A percentile compares a stretch with the other conserved stretches of the same genome.
phyloP scores from a whole-genome alignment of 2,888 invertebrate species.

The Sinodicranocentrus sp. region DNA sequence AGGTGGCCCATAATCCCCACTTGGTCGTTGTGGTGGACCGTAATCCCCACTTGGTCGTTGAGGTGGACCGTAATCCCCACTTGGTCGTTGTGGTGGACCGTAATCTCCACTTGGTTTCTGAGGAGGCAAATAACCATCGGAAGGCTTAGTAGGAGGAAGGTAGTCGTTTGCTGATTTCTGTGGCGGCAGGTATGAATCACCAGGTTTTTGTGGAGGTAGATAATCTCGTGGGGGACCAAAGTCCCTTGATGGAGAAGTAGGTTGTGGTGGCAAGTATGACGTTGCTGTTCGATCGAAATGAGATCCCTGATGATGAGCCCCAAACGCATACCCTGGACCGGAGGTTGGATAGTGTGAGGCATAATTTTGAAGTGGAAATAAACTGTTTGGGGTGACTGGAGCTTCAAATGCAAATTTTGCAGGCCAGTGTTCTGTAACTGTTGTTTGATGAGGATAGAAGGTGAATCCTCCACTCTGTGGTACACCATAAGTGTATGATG shows the following conservation, averaged over 20 bases:
- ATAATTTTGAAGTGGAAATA: conserved; percentile 44
- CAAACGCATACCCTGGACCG: neutral
- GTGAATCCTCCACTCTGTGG: conserved; percentile 42
- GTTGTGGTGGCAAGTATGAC: conserved; percentile 33
- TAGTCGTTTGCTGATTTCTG: conserved; percentile 15
- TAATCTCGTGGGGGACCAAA: conserved; percentile 5
- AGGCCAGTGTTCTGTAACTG: conserved; percentile 56
- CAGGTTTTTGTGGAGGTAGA: conserved; percentile 9
- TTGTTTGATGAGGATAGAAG: conserved; percentile 39
- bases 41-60: conserved; percentile 8
- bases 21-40: conserved; percentile 35
- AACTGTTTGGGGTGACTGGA: conserved; percentile 30
- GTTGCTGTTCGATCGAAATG: conserved; percentile 29
- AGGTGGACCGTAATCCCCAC: neutral
- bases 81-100: conserved; percentile 12
- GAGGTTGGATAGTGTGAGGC: conserved; percentile 4
- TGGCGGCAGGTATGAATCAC: conserved; percentile 24
- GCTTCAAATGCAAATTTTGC: conserved; percentile 61
- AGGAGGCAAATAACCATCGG: conserved; percentile 35
- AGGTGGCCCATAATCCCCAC: conserved; percentile 26
- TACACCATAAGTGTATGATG: conserved; percentile 44
- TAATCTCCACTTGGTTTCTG: conserved; percentile 14
- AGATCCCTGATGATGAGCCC: conserved; percentile 16
- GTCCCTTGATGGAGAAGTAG: neutral
- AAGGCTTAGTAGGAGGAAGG: conserved; percentile 24